phyloP scores from a whole-genome alignment of 2,888 invertebrate species.

The Stenolophus ochropezus region DNA sequence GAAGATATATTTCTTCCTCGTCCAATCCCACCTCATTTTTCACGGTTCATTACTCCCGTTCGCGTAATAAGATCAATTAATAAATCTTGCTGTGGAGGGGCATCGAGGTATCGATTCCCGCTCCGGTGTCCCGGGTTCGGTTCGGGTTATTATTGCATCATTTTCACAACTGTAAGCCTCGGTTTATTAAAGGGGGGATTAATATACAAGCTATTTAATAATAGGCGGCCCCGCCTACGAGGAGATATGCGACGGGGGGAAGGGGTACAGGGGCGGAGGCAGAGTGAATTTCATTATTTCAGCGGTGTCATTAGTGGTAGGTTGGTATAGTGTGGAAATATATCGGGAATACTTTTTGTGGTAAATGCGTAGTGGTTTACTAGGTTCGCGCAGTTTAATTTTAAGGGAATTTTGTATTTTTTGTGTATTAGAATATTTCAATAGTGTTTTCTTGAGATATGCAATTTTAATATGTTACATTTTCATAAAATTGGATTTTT shows the following conservation, averaged over 20 bases:
- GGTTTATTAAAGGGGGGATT: slow-evolving; percentile 47
- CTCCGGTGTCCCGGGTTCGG: neutral
- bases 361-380: too few relatives aligned
- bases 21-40: neutral
- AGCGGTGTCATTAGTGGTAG: too few relatives aligned
- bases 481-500: too few relatives aligned
- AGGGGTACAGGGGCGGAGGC: neutral
- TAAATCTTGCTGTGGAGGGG: neutral
- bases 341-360: too few relatives aligned
- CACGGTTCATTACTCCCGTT: neutral
- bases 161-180: slow-evolving; percentile 49
- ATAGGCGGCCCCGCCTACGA: slow-evolving; percentile 10
- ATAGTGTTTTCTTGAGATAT: too few relatives aligned
- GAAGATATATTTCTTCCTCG: neutral
- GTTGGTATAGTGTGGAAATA: too few relatives aligned
- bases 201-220: slow-evolving; percentile 55
- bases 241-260: neutral
- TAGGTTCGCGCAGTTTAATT: too few relatives aligned
- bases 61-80: neutral
- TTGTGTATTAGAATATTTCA: too few relatives aligned
- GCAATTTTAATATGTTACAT: too few relatives aligned
- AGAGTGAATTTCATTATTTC: too few relatives aligned
- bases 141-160: slow-evolving; percentile 47
- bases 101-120: slow-evolving; percentile 10
- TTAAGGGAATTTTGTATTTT: too few relatives aligned